Evolutionary conservation across 1,140 invertebrate species (phyloP), one percentile per base, ranked within the genome.

Genomic region (Episyrphus balteatus): DNA sequence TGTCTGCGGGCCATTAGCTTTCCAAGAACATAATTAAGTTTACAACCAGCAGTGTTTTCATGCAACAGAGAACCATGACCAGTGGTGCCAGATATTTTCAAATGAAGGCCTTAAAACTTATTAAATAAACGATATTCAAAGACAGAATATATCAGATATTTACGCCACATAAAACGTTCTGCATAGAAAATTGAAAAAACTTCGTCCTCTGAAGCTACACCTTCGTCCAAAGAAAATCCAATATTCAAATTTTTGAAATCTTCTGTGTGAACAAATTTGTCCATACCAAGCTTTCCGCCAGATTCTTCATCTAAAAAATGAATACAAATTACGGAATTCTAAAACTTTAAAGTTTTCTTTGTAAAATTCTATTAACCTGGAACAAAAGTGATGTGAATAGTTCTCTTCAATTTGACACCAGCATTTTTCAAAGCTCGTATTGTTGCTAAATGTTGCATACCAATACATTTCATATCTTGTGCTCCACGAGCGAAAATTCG

Each of bases 211-310:
- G 75, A 71, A 57, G 75, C 82, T 2, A 83, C 79, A 43, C 66
- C 92, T 74, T 98, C 93, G 70, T 98, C 92, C 37, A 98, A 62
- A n/a, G 84, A 81, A 70, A 94, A 91, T 1, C 88, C 92, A 50
- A 95, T 71, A 61, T 96, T 95, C 13, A 97, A 64, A 8, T 77
- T 69, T 57, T 81, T 79, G 59, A 95, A 96, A 36, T 86, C 79
- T 15, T 81, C 65, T 1, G 80, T 83, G 11, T 80, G 60, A 0
- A 92, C 78, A 72, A 94, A 95, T 48, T 76, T 68, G 49, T 77
- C 71, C 90, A 96, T 94, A 15, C 92, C 92, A 38, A 81, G 74
- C 2, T 73, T 63, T 3, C 91, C 91, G 1, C 92, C 92, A 57
- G 89, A 83, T 75, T 97, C 93, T 69, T 97, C 93, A 72, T 96